Evolutionary conservation across 1,140 invertebrate genomes (phyloP).

Genomic region (Ruditapes philippinarum): DNA sequence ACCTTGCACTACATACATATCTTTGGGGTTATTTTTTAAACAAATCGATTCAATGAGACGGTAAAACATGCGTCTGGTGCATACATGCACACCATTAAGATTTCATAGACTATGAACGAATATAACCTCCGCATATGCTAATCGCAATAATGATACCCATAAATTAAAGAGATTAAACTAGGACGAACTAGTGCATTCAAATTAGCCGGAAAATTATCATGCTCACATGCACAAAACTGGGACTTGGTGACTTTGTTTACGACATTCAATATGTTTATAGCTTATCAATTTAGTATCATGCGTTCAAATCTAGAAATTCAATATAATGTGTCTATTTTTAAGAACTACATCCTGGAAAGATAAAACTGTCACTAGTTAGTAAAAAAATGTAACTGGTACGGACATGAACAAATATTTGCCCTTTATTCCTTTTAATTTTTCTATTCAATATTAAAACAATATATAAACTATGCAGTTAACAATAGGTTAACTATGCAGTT

Average conservation of each 20-base stretch:
- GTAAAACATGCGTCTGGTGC: background rate
- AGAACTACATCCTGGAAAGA: background rate
- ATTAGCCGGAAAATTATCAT: background rate
- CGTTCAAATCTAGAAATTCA: background rate
- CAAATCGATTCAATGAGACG: no score
- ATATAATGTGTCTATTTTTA: background rate
- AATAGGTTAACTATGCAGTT: no score
- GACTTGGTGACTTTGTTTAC: conserved; percentile 6
- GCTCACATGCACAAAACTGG: conserved; percentile 14
- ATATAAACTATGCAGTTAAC: no score
- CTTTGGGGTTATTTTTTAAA: no score
- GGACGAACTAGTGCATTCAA: conserved; percentile 6
- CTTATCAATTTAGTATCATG: background rate
- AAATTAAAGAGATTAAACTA: background rate
- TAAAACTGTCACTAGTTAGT: background rate
- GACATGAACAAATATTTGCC: no score
- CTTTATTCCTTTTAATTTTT: no score
- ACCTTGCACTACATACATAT: no score
- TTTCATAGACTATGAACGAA: conserved; percentile 8
- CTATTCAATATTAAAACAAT: no score
- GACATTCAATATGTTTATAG: background rate
- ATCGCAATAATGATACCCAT: background rate
- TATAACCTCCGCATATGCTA: background rate
- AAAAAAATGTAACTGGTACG: no score
- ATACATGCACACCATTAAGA: conserved; percentile 10